Evolutionary conservation across 2,797 vertebrate species (phyloP).

Genomic region (Mus caroli): DNA sequence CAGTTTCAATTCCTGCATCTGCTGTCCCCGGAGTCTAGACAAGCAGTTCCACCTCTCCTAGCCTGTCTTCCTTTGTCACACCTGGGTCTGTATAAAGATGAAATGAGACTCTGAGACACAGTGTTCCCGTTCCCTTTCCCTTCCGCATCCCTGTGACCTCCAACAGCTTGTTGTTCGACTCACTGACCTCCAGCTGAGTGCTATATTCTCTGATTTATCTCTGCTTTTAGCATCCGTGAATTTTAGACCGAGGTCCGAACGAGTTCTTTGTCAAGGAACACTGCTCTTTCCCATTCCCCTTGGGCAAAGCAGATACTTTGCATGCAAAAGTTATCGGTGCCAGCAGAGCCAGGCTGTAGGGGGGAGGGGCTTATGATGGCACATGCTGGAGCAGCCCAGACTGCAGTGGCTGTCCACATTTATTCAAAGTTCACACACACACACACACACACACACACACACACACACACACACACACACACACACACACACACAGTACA

Average conservation of each 20-base stretch:
- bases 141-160: not conserved
- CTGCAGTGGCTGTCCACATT: conserved; percentile 69
- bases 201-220: conserved; percentile 47
- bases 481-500: not conserved
- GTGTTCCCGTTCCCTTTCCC: no score
- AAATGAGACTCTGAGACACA: not conserved
- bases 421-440: no score
- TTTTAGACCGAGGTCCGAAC: conserved; percentile 52
- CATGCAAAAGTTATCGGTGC: conserved; percentile 22
- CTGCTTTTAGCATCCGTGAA: conserved; percentile 54
- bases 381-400: conserved; percentile 59
- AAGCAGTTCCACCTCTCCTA: not conserved
- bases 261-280: conserved; percentile 61
- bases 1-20: conserved; percentile 62
- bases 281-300: not conserved
- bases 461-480: conserved; percentile 79
- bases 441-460: conserved; percentile 78
- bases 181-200: not conserved
- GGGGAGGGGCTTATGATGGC: not conserved
- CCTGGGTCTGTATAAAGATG: not conserved
- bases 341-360: conserved; percentile 28
- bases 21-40: conserved; percentile 56
- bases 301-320: conserved; percentile 19
- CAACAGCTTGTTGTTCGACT: not conserved
- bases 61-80: conserved; percentile 23